Conservation (phyloP, 2,797 vertebrate genomes). For the Onychomys arenicola region DNA sequence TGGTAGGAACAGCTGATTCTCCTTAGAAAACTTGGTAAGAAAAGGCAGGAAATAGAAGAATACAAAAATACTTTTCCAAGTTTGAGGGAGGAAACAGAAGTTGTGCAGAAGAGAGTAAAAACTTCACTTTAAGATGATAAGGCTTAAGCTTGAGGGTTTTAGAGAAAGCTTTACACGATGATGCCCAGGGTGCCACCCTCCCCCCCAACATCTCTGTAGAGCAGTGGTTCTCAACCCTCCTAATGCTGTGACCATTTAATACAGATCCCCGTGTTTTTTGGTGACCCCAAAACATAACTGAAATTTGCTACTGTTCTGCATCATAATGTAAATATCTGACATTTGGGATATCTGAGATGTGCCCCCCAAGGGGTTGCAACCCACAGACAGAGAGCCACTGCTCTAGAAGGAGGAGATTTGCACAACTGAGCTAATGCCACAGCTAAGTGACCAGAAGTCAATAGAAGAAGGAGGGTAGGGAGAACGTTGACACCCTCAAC, state of each 20-base stretch:
- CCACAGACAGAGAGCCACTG: background rate
- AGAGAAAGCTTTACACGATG: background rate
- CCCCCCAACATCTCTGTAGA: background rate
- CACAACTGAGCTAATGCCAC: accelerated
- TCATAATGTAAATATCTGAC: too few species aligned
- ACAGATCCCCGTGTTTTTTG: background rate
- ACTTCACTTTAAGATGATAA: background rate
- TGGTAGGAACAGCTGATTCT: slow-evolving; percentile 78
- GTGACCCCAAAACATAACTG: background rate
- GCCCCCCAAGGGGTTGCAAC: too few species aligned
- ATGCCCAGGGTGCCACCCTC: accelerated
- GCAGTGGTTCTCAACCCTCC: background rate
- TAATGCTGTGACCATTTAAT: too few species aligned
- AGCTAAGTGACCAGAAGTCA: background rate
- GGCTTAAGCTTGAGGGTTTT: background rate
- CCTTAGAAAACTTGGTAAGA: slow-evolving; percentile 69
- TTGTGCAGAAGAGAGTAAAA: slow-evolving; percentile 40
- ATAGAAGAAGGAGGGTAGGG: accelerated
- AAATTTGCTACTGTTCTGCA: background rate
- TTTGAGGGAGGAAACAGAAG: slow-evolving; percentile 64
- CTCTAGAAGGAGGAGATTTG: too few species aligned
- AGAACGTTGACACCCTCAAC: accelerated
- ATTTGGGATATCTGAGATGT: background rate
- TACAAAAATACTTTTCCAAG: slow-evolving; percentile 78
- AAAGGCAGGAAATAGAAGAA: slow-evolving; percentile 79